Base-by-base conservation (phyloP, 2,113 vertebrate species). In the Petaurus breviceps region DNA sequence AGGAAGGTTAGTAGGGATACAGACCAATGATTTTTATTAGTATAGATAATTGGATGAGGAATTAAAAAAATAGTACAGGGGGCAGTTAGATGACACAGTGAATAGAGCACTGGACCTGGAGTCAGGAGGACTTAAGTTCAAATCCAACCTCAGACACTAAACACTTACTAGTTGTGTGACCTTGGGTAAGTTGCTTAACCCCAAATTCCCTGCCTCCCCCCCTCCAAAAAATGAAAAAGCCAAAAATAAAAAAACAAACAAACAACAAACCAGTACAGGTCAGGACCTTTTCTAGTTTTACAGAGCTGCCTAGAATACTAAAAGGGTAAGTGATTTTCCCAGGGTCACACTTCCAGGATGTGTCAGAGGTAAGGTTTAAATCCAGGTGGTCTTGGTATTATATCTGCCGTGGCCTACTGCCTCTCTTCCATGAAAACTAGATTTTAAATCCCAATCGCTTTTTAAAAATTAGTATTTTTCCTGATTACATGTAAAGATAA, bases 1-100 rank as follows among this genome's bases (percentile, higher is more conserved):
- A 96, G 77, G 94, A 96, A 93, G 11, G 28, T 10, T 61, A 96
- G 4, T n/a, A 77, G 61, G 61, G 31, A n/a, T 77, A 7, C 19
- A 77, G 61, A 77, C 14, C 16, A 19, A n/a, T 77, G 31, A 3
- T 77, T 77, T 49, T 77, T 77, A n/a, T n/a, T 77, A 26, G 28
- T 37, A 14, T 68, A 37, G 12, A 68, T 3, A 68, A 68, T 26
- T 68, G 37, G 11, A 68, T 68, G 28, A 68, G 12, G 31, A 37
- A 68, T 49, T 49, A 49, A 49, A 49, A 49, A 49, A 49, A 49
- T 49, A 4, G 47, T 49, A 49, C 47, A 49, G 47, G 47, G 47
- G 47, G 47, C 47, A 49, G 47, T 4, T 49, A 49, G 47, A 49
- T 49, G 47, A 4, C 47, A 49, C 47, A 49, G 47, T 49, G 47